A percentile compares a stretch with the other conserved stretches of the same genome.
These are phyloP conservation scores for Mus minutoides DNA, from an alignment of 2,797 vertebrate species.

Conservation along the genomic window DNA sequence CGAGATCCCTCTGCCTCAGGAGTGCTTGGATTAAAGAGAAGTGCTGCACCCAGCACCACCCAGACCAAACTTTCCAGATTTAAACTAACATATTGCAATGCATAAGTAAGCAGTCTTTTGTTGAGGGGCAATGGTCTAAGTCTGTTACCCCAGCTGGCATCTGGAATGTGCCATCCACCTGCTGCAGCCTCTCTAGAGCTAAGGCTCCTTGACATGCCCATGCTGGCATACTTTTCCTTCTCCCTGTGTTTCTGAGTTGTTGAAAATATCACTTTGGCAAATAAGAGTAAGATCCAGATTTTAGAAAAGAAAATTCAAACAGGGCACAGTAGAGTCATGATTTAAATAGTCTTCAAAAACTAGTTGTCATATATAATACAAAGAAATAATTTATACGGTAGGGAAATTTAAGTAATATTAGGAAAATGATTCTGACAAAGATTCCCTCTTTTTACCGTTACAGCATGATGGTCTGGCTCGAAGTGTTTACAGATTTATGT, in stretches of 20 bases:
- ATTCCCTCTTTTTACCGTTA: not conserved
- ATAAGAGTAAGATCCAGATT: not conserved
- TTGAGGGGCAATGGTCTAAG: not conserved
- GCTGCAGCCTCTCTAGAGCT: not conserved
- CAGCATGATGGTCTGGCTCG: not conserved
- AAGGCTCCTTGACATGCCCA: not conserved
- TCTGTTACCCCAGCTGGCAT: not conserved
- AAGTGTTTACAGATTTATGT: not conserved
- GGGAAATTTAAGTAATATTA: not conserved
- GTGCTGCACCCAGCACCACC: not conserved
- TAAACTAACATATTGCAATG: conserved; percentile 21
- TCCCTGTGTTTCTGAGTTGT: conserved; percentile 32
- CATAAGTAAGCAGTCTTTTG: not conserved
- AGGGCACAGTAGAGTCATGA: not conserved
- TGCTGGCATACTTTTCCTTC: not conserved
- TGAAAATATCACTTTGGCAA: conserved; percentile 35
- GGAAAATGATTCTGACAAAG: not conserved
- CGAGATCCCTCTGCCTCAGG: not conserved
- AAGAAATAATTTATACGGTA: conserved; percentile 31
- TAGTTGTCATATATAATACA: not conserved
- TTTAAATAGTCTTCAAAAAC: not conserved
- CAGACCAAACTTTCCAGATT: conserved; percentile 25
- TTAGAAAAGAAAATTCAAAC: conserved; percentile 31
- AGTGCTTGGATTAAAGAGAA: not conserved
- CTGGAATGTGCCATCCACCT: not conserved